These are phyloP conservation scores for Corythornis vintsioides DNA, from an alignment of 2,113 vertebrate genomes.

Conservation along the genomic window DNA sequence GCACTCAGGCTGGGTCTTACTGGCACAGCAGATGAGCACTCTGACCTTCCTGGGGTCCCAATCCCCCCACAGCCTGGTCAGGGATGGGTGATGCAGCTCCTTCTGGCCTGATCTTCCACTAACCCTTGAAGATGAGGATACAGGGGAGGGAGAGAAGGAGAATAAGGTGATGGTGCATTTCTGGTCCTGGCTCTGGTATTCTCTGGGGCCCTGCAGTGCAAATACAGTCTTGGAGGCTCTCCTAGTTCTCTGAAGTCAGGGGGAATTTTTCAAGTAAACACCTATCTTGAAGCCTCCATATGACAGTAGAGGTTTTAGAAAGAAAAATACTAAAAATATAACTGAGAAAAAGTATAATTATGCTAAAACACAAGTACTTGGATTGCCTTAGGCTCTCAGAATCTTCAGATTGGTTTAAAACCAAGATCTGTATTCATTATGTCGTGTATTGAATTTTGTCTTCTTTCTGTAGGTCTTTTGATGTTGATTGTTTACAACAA, in stretches of 20 bases:
- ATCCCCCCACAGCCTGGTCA: fast-evolving
- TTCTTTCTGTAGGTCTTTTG: background rate
- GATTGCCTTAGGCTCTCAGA: background rate
- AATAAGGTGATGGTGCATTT: background rate
- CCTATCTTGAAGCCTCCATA: fast-evolving
- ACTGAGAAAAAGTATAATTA: background rate
- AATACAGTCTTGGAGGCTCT: background rate
- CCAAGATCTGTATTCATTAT: background rate
- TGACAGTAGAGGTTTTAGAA: background rate
- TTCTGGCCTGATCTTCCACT: background rate
- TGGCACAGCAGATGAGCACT: background rate
- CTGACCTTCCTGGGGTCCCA: background rate
- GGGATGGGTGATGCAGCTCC: background rate
- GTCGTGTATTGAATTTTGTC: background rate
- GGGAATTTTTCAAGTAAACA: background rate
- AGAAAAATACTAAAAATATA: background rate
- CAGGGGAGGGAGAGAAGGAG: background rate
- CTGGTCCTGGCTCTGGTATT: background rate
- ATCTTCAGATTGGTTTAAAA: background rate
- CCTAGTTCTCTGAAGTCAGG: background rate
- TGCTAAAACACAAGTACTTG: background rate
- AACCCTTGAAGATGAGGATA: background rate
- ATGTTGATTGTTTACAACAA: background rate
- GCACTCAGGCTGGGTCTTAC: background rate
- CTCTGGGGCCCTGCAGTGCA: background rate